phyloP scores from a whole-genome alignment of 2,797 vertebrate species.

The Jordanella pulchra region DNA sequence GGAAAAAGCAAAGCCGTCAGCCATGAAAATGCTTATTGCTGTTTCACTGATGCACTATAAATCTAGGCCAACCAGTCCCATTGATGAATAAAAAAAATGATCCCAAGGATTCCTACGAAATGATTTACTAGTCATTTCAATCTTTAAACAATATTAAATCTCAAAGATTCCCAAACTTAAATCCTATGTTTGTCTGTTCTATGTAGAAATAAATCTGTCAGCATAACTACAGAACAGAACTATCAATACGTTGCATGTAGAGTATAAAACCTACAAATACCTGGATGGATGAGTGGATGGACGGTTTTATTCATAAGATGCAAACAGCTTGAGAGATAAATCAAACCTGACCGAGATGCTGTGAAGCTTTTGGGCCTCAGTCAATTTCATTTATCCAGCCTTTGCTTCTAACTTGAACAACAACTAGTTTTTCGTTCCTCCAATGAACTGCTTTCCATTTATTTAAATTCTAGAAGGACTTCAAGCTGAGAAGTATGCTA shows the following conservation, averaged over 20 bases:
- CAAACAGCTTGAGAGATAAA: not conserved
- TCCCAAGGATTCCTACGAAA: not conserved
- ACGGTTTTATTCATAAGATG: too few relatives aligned
- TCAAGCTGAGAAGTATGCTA: not conserved
- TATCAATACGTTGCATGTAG: too few relatives aligned
- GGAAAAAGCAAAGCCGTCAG: not conserved
- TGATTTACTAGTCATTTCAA: not conserved
- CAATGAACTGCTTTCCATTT: not conserved
- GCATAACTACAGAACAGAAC: too few relatives aligned
- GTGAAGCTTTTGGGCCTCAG: not conserved
- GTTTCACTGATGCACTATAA: too few relatives aligned
- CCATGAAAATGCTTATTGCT: not conserved
- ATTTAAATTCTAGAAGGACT: not conserved
- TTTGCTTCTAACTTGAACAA: not conserved
- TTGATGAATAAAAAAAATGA: not conserved
- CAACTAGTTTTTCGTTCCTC: not conserved
- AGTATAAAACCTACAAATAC: too few relatives aligned
- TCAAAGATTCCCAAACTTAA: too few relatives aligned
- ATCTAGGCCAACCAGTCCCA: not conserved
- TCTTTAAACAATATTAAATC: too few relatives aligned
- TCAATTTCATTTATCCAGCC: not conserved
- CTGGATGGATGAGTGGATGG: too few relatives aligned
- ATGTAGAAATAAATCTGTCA: too few relatives aligned
- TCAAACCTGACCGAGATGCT: not conserved
- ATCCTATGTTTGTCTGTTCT: too few relatives aligned